A percentile compares a stretch with the other conserved stretches of the same genome.
Evolutionary conservation across 2,113 vertebrate genomes (phyloP).

Genomic region (Aegotheles bennettii): DNA sequence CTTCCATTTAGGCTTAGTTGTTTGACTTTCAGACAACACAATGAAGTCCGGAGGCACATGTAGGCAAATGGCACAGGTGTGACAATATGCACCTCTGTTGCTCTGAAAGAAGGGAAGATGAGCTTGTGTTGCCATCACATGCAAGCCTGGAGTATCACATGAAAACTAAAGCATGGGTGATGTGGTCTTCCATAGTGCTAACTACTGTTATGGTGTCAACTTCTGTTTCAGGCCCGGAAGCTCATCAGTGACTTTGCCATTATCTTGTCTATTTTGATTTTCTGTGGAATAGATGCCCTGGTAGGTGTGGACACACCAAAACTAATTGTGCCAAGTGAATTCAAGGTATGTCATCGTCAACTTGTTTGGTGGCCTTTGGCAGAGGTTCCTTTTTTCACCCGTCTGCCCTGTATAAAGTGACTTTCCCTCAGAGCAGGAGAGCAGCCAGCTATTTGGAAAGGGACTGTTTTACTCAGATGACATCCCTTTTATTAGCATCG

Average conservation of each 20-base stretch:
- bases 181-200: background rate
- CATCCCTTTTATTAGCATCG: background rate
- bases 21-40: background rate
- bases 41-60: background rate
- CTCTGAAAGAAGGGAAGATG: accelerated
- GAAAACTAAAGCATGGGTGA: background rate
- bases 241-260: constrained; percentile 98
- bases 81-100: background rate
- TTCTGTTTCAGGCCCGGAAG: constrained; percentile 86
- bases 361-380: background rate
- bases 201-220: accelerated
- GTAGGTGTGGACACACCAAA: constrained; percentile 96
- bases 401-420: background rate
- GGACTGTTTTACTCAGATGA: accelerated
- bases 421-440: background rate
- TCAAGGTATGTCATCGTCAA: constrained; percentile 81
- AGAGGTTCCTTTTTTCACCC: background rate
- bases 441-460: background rate
- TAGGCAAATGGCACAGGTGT: background rate
- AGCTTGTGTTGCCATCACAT: background rate
- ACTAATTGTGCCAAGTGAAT: constrained; percentile 95
- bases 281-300: constrained; percentile 90
- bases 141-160: background rate
- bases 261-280: constrained; percentile 94
- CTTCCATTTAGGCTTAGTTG: background rate